A percentile compares a stretch with the other conserved stretches of the same genome.
These are phyloP conservation scores for Epicauta chinensis DNA, from an alignment of 1,140 invertebrate genomes.

Conservation along the genomic window DNA sequence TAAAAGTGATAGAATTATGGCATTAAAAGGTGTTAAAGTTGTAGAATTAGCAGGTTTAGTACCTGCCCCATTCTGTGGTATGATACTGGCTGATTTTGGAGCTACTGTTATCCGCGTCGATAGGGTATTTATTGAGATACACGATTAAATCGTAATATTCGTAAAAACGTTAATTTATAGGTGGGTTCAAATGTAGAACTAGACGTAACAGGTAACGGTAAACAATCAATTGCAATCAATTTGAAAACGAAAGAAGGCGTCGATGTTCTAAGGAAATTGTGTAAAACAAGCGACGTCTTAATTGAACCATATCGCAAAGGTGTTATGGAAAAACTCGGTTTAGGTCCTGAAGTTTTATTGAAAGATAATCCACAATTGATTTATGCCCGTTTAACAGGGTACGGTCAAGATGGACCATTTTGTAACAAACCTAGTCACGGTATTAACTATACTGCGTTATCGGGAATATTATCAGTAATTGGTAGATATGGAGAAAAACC, in stretches of 20 bases:
- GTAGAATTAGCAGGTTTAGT: conserved; percentile 93
- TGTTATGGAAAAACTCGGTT: conserved; percentile 87
- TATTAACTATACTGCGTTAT: conserved; percentile 92
- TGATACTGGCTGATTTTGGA: conserved; percentile 92
- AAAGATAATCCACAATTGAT: conserved; percentile 76
- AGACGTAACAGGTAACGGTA: conserved; percentile 74
- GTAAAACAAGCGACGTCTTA: conserved; percentile 74
- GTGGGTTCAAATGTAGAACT: conserved; percentile 24
- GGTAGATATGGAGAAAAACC: conserved; percentile 66
- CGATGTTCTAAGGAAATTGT: conserved; percentile 65
- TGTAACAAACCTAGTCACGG: conserved; percentile 87
- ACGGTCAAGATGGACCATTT: conserved; percentile 78
- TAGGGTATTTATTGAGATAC: conserved; percentile 56
- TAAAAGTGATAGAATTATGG: too few relatives aligned
- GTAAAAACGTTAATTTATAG: too few relatives aligned
- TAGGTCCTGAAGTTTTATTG: conserved; percentile 75
- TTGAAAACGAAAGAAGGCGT: conserved; percentile 69
- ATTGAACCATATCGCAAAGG: conserved; percentile 92
- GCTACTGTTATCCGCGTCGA: conserved; percentile 86
- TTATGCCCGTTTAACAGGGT: conserved; percentile 89
- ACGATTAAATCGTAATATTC: too few relatives aligned
- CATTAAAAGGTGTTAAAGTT: conserved; percentile 82
- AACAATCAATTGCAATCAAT: conserved; percentile 78
- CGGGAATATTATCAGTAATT: conserved; percentile 82
- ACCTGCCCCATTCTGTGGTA: conserved; percentile 93